A percentile compares a stretch with the other conserved stretches of the same genome.
Conservation (phyloP, 2,113 vertebrate species). For the Myanophis thanlyinensis region DNA sequence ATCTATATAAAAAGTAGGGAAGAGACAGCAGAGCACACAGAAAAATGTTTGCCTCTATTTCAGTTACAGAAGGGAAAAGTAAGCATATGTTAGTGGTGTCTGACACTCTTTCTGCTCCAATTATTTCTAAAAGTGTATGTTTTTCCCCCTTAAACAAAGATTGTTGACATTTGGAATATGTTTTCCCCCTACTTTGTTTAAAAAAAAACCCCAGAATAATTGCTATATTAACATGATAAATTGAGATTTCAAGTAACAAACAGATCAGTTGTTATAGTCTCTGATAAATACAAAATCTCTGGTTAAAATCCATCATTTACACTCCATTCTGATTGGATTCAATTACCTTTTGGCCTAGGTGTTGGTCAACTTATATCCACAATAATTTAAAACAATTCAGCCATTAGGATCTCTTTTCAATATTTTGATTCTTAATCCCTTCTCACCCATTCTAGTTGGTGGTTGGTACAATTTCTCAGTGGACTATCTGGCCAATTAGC, state of each 20-base stretch:
- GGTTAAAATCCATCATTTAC: neutral
- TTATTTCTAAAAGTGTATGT: constrained; percentile 63
- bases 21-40: neutral
- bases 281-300: neutral
- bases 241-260: neutral
- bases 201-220: neutral
- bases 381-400: neutral
- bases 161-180: constrained; percentile 58
- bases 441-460: neutral
- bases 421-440: neutral
- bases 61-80: constrained; percentile 69
- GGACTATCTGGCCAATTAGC: neutral
- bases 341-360: neutral
- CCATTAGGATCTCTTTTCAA: neutral
- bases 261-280: neutral
- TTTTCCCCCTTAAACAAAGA: constrained; percentile 59
- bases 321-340: neutral
- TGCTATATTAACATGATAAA: neutral
- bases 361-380: neutral
- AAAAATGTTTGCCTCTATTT: constrained; percentile 65
- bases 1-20: constrained; percentile 65
- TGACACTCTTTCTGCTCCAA: constrained; percentile 75
- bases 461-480: neutral
- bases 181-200: neutral
- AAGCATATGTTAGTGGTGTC: constrained; percentile 76